Base-by-base conservation (phyloP, 2,888 invertebrate genomes). In the Acheta domesticus region DNA sequence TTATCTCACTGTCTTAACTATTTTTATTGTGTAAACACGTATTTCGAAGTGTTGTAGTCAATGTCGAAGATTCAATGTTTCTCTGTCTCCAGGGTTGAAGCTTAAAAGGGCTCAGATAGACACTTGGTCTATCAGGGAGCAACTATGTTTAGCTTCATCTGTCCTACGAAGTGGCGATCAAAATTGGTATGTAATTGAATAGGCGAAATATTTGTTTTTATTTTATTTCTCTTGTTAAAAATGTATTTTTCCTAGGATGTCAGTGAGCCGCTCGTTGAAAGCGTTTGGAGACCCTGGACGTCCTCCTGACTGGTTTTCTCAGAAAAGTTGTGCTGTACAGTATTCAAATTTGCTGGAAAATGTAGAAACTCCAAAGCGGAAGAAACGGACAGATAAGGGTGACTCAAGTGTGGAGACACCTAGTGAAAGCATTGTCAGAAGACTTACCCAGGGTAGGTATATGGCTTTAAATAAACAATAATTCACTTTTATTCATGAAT, bases 321-420 rank as follows among this genome's bases (percentile, higher is more conserved):
- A 95, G 85, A 94, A 94, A 86, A 93, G 93, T 83, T 97, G 97
- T 87, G 96, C 96, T 0, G 91, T 94, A 0, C 97, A 97, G 85
- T 98, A 97, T 87, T 93, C 93, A 19, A 91, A 91, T 23, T 86
- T 96, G 12, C 86, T 96, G 21, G 95, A 95, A 84, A 92, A 93
- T 86, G 92, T 93, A 16, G 96, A 94, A 86, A 93, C 92, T 62
- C 95, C 96, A 0, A 96, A 94, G 88, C 89, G 95, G 1, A 96
- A 95, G 84, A 97, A 94, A 85, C 89, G 92, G 23, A 87, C 87
- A 14, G 87, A 87, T 78, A 84, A 85, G 76, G 91, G 91, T 0
- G 91, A 91, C 79, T 90, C 87, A 62, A 84, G 74, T 79, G 85
- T 88, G 20, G 92, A 93, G 85, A 94, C 95, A 0, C 93, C 95